Evolutionary conservation across 2,888 invertebrate genomes (phyloP).

Genomic region (Chalcis sispes): DNA sequence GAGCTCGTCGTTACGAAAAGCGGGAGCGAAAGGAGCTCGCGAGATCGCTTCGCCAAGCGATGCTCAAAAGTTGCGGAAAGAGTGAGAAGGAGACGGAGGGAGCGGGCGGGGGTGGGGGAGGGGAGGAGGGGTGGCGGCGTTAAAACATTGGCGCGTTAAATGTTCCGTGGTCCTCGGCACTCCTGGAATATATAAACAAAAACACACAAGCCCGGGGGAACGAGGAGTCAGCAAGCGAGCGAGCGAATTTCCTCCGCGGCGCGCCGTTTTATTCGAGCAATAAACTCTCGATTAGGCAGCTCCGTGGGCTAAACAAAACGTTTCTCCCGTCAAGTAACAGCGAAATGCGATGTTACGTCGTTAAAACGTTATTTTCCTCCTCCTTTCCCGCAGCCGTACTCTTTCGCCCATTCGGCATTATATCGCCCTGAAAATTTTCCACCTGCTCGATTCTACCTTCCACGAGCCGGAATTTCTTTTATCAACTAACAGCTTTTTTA

Average conservation of each 20-base stretch:
- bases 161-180: conserved; percentile 65
- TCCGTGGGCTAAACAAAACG: conserved; percentile 22
- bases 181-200: neutral
- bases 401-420: too few relatives aligned
- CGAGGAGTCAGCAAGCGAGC: neutral
- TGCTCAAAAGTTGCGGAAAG: neutral
- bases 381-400: neutral
- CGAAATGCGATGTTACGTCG: conserved; percentile 26
- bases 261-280: conserved; percentile 60
- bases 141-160: conserved; percentile 66
- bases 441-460: too few relatives aligned
- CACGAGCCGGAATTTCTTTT: too few relatives aligned
- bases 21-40: neutral
- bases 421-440: too few relatives aligned
- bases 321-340: conserved; percentile 22
- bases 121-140: neutral
- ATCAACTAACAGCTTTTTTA: too few relatives aligned
- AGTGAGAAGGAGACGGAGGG: too few relatives aligned
- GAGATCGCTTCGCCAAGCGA: neutral
- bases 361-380: conserved; percentile 30
- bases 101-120: neutral
- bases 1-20: neutral
- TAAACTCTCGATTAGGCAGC: conserved; percentile 64
- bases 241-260: conserved; percentile 23
- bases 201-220: conserved; percentile 14